Conservation (phyloP, 1,140 invertebrate species). For the Caenorhabditis tropicalis region DNA sequence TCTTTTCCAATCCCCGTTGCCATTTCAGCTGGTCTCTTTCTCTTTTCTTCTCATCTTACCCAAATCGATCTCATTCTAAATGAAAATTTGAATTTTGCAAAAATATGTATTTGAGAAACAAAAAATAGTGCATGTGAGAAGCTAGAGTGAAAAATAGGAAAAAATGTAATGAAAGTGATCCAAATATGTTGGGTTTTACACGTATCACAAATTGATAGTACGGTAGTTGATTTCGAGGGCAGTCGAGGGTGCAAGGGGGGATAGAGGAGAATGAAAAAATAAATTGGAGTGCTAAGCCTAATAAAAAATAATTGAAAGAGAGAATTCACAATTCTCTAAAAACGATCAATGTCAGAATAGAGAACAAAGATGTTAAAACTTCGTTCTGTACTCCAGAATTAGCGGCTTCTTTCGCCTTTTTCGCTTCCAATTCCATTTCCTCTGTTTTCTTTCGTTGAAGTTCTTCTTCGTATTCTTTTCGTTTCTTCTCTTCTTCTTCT, state of each 20-base stretch:
- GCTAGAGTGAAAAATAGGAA: neutral
- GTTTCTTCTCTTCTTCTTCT: slow-evolving; percentile 11
- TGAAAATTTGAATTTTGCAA: neutral
- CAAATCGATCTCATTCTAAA: neutral
- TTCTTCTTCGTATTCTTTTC: slow-evolving; percentile 25
- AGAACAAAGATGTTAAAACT: neutral
- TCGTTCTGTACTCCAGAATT: neutral
- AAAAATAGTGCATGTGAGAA: slow-evolving; percentile 27
- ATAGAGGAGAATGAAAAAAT: neutral
- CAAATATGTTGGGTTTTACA: slow-evolving; percentile 42
- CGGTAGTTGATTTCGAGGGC: neutral
- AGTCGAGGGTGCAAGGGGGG: neutral
- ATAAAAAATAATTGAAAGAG: neutral
- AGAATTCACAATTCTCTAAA: neutral
- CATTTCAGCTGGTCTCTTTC: neutral
- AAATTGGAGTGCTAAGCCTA: neutral
- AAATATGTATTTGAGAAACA: slow-evolving; percentile 22
- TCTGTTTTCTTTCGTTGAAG: slow-evolving; percentile 9
- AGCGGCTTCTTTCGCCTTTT: neutral
- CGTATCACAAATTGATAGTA: slow-evolving; percentile 15
- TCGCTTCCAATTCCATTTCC: neutral
- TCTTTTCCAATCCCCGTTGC: neutral
- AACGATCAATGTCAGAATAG: neutral
- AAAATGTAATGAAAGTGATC: neutral
- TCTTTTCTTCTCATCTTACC: neutral